phyloP scores from a whole-genome alignment of 2,113 vertebrate species.

The Numenius arquata region DNA sequence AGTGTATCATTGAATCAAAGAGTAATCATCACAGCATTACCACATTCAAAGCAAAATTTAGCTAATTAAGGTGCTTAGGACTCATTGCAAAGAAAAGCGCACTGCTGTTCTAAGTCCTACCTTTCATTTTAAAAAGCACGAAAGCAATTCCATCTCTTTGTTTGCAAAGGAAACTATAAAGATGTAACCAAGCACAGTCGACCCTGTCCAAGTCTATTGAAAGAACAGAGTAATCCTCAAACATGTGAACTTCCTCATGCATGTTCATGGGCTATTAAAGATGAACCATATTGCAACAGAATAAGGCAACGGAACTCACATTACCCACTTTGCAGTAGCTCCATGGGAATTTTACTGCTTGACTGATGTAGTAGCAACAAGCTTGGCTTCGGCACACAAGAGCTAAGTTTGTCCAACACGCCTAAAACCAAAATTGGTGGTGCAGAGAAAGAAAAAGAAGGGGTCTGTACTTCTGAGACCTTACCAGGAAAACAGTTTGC shows the following conservation, averaged over 20 bases:
- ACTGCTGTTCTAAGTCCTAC: not conserved
- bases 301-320: not conserved
- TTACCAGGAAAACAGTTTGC: not conserved
- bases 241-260: not conserved
- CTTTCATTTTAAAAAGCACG: not conserved
- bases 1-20: not conserved
- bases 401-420: not conserved
- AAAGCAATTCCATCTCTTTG: not conserved
- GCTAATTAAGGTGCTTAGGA: not conserved
- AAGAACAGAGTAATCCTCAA: not conserved
- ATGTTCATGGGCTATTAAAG: not conserved
- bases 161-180: not conserved
- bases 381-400: not conserved
- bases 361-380: not conserved
- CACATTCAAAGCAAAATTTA: not conserved
- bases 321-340: not conserved
- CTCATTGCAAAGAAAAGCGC: not conserved
- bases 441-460: not conserved
- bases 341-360: not conserved
- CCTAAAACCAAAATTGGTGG: not conserved
- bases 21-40: not conserved
- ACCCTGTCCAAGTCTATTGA: not conserved
- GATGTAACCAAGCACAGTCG: not conserved
- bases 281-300: not conserved
- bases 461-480: not conserved